Conservation (phyloP, 2,888 invertebrate species). For the Dryobotodes eremita region DNA sequence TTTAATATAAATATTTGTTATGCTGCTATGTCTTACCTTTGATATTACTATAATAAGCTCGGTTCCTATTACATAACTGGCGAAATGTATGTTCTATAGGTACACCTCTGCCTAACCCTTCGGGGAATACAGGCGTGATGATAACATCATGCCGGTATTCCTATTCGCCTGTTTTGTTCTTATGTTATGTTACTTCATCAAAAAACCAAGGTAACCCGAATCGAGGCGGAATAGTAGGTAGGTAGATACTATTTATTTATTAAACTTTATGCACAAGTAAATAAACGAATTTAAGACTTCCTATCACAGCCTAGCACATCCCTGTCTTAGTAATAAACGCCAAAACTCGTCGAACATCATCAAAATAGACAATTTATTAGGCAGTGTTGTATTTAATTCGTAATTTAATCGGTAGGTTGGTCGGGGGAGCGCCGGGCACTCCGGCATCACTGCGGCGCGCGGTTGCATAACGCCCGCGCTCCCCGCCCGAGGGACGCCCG, state of each 20-base stretch:
- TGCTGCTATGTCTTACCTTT: not conserved
- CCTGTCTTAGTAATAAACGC: conserved; percentile 10
- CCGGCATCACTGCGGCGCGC: conserved; percentile 50
- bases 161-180: too few species aligned
- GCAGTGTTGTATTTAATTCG: conserved; percentile 70
- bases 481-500: conserved; percentile 68
- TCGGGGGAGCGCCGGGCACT: conserved; percentile 46
- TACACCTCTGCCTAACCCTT: too few species aligned
- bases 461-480: conserved; percentile 68
- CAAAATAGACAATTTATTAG: conserved; percentile 49
- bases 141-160: too few species aligned
- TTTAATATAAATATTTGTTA: not conserved
- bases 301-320: not conserved
- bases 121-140: too few species aligned
- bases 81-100: too few species aligned
- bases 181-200: not conserved
- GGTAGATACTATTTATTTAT: not conserved
- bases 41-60: not conserved
- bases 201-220: not conserved
- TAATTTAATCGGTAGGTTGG: conserved; percentile 67
- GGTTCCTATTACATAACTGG: too few species aligned
- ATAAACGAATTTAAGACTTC: not conserved
- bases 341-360: conserved; percentile 29
- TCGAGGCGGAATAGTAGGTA: not conserved
- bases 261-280: not conserved